Base-by-base conservation (phyloP, 2,888 invertebrate species). In the Pseudanteris insignis region DNA sequence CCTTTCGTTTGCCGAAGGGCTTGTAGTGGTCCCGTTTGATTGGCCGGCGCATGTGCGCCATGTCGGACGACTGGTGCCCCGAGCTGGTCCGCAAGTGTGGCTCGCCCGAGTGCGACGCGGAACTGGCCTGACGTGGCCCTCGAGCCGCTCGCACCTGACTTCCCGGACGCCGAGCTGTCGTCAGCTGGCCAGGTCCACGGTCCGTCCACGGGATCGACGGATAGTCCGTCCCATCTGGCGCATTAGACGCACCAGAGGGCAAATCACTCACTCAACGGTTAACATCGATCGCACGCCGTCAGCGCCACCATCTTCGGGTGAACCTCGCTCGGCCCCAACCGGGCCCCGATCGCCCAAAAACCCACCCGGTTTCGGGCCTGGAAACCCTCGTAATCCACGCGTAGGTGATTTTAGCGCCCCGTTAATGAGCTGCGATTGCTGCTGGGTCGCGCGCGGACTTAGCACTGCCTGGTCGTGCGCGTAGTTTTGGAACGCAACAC, bases 1-100 rank as follows among this genome's bases (percentile, higher is more conserved):
- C 79, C 79, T 77, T 77, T 64, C 79, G 76, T 40, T 70, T 70
- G 60, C 79, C 79, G 46, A 79, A 79, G 38, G 79, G 74, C 58
- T 78, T 79, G 68, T 79, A 79, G 43, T 72, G 75, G 41, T 76
- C 76, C 34, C 74, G 70, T 40, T 70, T 76, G 66, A 67, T 65
- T 7, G 78, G 77, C 32, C 76, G 71, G 34, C 75, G 70, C 61
- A 79, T 55, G 61, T 79, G 74, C 34, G 79, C 77, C 79, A 79
- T 79, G 44, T 32, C 67, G 15, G 44, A 25, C 30, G 40, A 36
- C 26, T 30, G 13, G 1, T 34, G 13, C 15, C 10, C 34, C 10
- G 46, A 36, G 30, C 8, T 4, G 43, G 41, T 9, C 10, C 18
- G 46, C 8, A 34, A 24, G 5, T 38, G 29, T 30, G 14, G 47